Evolutionary conservation across 2,888 invertebrate genomes (phyloP), one percentile per base, ranked within the genome.

Genomic region (Drosophila aldrichi): DNA sequence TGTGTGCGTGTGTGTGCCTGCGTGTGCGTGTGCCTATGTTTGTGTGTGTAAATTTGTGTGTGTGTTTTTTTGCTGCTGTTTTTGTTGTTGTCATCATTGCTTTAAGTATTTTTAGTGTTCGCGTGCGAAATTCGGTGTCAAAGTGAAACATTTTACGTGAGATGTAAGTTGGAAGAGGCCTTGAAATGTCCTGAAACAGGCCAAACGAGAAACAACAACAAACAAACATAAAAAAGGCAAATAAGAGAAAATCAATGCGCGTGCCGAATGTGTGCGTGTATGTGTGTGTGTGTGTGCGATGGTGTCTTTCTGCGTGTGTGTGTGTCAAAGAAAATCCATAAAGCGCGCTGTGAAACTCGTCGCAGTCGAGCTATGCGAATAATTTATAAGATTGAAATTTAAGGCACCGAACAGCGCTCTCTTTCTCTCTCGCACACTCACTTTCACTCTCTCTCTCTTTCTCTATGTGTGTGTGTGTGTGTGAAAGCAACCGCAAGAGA

Each of bases 161-260:
- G 70, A 74, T 85, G 75, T 72, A 70, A 73, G 86, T 71, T 73
- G 66, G 58, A 56, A 43, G 32, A 55, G 71, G 76, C 84, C 84
- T 84, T 84, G 89, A 83, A 88, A 81, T 73, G 72, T 70, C 70
- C 81, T 65, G 54, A 81, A 78, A 61, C 62, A 55, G 69, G 72
- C 58, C 58, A 74, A 70, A 49, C 70, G 36, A 55, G 38, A n/a
- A 61, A 58, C 41, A 51, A 40, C n/a, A 57, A 59, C 25, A 59
- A 61, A 75, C n/a, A 32, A 40, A 46, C 41, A 38, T 29, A 51
- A 44, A 58, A 64, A 60, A 46, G 62, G 67, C 38, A 74, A 81
- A 80, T 68, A 71, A 68, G 72, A 74, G 84, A 84, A 84, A 84
- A 84, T 84, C 84, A 84, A 84, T 84, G 86, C 81, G 78, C 77